These are phyloP conservation scores for Acanthopleura granulata DNA, from an alignment of 2,888 invertebrate genomes.

Conservation along the genomic window DNA sequence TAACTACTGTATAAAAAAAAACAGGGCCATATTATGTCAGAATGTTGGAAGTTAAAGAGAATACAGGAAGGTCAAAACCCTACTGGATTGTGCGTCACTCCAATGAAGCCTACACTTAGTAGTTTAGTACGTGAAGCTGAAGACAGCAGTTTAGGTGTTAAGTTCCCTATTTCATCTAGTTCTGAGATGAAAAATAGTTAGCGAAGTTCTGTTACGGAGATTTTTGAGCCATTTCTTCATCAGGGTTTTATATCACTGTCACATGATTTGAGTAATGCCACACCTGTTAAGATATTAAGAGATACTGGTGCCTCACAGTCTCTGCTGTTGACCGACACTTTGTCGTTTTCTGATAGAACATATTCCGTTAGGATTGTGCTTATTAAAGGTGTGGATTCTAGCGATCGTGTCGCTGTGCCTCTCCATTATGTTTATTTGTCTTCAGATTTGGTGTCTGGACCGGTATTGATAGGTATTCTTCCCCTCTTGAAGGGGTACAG, in stretches of 20 bases:
- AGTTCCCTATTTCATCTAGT: too few relatives aligned
- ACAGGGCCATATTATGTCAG: slow-evolving; percentile 25
- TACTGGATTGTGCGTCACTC: slow-evolving; percentile 10
- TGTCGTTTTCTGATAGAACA: slow-evolving; percentile 27
- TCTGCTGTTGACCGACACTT: slow-evolving; percentile 28
- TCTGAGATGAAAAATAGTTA: not conserved
- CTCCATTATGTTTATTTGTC: slow-evolving; percentile 27
- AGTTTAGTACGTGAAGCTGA: not conserved
- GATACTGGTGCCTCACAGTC: slow-evolving; percentile 17
- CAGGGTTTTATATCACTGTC: slow-evolving; percentile 30
- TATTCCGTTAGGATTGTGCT: slow-evolving; percentile 27
- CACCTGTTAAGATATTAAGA: slow-evolving; percentile 28
- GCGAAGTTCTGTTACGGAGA: not conserved
- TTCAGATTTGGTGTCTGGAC: slow-evolving; percentile 29
- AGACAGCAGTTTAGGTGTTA: too few relatives aligned
- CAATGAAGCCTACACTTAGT: slow-evolving; percentile 6
- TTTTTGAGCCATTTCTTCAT: slow-evolving; percentile 29
- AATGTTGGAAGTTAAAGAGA: slow-evolving; percentile 26
- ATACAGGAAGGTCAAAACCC: slow-evolving; percentile 1
- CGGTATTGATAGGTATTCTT: slow-evolving; percentile 26
- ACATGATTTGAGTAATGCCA: not conserved
- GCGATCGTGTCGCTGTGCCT: slow-evolving; percentile 28
- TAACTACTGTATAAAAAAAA: slow-evolving; percentile 22
- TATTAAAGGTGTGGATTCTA: slow-evolving; percentile 31
- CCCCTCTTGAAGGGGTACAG: slow-evolving; percentile 31